These are phyloP conservation scores for Lepidonotus clava DNA, from an alignment of 2,888 invertebrate genomes.

Conservation along the genomic window DNA sequence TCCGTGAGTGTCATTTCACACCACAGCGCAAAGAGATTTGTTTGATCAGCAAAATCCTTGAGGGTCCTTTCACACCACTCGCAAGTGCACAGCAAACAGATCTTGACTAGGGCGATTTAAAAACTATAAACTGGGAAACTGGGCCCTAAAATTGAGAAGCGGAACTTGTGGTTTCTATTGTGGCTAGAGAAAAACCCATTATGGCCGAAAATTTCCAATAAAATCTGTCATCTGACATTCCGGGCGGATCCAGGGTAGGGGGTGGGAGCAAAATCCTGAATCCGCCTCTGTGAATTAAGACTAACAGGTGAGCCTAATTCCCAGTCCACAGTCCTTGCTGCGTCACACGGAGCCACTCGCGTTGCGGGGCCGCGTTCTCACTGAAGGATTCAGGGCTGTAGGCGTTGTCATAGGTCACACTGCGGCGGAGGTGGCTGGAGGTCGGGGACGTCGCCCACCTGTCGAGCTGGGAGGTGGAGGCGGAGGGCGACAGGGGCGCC, in stretches of 20 bases:
- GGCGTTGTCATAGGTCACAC: conserved; percentile 26
- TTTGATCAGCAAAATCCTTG: no score
- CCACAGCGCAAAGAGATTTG: no score
- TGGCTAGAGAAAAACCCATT: no score
- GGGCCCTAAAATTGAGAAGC: background rate
- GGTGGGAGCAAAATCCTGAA: no score
- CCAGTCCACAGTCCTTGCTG: no score
- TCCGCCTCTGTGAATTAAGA: no score
- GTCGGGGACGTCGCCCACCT: background rate
- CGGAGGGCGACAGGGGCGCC: conserved; percentile 19
- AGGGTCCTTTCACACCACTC: background rate
- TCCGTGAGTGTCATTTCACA: no score
- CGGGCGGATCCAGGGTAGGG: no score
- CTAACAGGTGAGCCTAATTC: no score
- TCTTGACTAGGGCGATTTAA: background rate
- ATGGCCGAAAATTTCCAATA: no score
- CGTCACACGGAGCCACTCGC: background rate
- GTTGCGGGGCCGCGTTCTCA: background rate
- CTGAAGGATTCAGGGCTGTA: background rate
- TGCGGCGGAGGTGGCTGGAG: background rate
- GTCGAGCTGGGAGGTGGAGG: background rate
- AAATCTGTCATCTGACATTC: no score
- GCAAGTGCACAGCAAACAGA: background rate
- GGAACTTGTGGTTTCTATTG: background rate
- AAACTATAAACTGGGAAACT: background rate